Percentiles rank a stretch among this genome's conserved stretches.
phyloP scores from a whole-genome alignment of 1,140 invertebrate genomes.

The Heliconius melpomene region DNA sequence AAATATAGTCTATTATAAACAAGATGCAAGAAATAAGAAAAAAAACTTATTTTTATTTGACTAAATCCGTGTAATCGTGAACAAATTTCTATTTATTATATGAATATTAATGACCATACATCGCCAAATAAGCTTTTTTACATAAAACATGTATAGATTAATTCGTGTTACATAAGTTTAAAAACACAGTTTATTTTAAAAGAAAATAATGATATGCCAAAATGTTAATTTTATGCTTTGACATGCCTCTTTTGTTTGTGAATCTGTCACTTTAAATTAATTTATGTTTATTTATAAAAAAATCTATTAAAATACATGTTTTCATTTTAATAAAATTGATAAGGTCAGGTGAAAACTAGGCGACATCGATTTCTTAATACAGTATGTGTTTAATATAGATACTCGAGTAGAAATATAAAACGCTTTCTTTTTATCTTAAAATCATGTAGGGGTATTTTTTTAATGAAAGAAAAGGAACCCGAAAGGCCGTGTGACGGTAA shows the following conservation, averaged over 20 bases:
- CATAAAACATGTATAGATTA: background rate
- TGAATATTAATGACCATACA: background rate
- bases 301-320: background rate
- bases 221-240: background rate
- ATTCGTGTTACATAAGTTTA: background rate
- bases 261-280: background rate
- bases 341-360: no score
- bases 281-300: background rate
- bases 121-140: background rate
- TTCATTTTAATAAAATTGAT: no score
- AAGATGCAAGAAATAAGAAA: background rate
- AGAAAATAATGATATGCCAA: background rate
- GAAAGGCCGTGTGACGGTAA: no score
- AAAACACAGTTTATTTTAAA: background rate
- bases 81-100: conserved; percentile 5
- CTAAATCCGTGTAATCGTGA: background rate
- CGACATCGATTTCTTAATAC: no score
- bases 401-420: no score
- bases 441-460: no score
- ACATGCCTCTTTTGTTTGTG: background rate
- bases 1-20: no score
- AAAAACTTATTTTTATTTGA: background rate
- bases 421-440: no score
- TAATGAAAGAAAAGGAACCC: no score
- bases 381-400: no score